phyloP scores from a whole-genome alignment of 2,888 invertebrate genomes.

The Spilarctia lutea region DNA sequence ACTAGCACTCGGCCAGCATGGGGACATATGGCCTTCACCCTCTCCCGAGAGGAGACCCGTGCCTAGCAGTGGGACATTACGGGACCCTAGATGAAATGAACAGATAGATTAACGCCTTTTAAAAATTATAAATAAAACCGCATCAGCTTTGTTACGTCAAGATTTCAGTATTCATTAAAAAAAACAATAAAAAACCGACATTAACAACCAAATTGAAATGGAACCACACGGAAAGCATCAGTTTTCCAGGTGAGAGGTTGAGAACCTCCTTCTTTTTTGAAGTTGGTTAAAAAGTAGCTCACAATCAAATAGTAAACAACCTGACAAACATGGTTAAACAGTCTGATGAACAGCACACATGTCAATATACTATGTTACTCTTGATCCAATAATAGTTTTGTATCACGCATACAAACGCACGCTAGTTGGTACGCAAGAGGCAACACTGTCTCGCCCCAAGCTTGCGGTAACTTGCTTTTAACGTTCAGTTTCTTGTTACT shows the following conservation, averaged over 20 bases:
- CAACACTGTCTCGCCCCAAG: constrained; percentile 61
- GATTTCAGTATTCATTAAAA: neutral
- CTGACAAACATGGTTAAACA: neutral
- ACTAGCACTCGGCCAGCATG: too few species aligned
- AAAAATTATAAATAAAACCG: neutral
- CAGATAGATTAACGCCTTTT: neutral
- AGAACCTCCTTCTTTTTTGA: too few species aligned
- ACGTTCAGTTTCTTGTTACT: constrained; percentile 39
- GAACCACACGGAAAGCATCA: too few species aligned
- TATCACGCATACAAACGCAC: constrained; percentile 46
- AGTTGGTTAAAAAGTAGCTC: too few species aligned
- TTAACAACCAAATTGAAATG: too few species aligned
- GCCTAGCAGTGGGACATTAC: too few species aligned
- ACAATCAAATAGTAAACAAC: neutral
- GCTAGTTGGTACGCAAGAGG: constrained; percentile 61
- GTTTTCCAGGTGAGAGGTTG: too few species aligned
- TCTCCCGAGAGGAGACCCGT: too few species aligned
- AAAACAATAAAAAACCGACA: too few species aligned
- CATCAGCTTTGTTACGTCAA: neutral
- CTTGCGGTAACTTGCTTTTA: constrained; percentile 66
- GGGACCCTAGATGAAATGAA: too few species aligned
- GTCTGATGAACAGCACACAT: neutral
- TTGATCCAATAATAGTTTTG: constrained; percentile 57
- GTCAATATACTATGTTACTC: constrained; percentile 10
- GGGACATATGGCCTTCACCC: too few species aligned